These are phyloP conservation scores for Tribolium madens DNA, from an alignment of 1,140 invertebrate genomes.

Conservation along the genomic window DNA sequence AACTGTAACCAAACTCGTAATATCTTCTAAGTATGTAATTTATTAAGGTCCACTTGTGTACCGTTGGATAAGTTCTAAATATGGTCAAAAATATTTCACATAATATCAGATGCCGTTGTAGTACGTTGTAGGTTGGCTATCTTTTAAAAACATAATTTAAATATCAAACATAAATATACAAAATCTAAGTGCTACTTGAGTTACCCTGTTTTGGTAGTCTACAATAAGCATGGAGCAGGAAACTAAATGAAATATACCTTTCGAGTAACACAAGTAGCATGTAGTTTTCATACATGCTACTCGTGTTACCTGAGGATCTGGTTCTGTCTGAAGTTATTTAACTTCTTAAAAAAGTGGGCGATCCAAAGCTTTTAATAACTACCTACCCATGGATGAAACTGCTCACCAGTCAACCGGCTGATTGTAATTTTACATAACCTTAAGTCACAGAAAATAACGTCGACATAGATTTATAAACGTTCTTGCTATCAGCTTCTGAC, in stretches of 20 bases:
- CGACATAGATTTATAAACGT: slow-evolving; percentile 40
- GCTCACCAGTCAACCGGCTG: slow-evolving; percentile 39
- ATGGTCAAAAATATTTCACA: neutral
- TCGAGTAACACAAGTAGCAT: slow-evolving; percentile 57
- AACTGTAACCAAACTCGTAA: slow-evolving; percentile 39
- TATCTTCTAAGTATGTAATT: slow-evolving; percentile 24
- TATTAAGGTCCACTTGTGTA: slow-evolving; percentile 12
- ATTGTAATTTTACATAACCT: slow-evolving; percentile 38
- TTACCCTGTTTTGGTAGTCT: neutral
- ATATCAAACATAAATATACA: neutral
- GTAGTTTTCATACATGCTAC: slow-evolving; percentile 55
- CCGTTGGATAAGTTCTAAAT: neutral
- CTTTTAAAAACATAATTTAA: neutral
- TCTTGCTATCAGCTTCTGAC: slow-evolving; percentile 22
- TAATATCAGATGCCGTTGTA: too few relatives aligned
- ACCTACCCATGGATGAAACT: slow-evolving; percentile 51
- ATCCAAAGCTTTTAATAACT: slow-evolving; percentile 56
- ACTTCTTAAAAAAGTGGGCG: slow-evolving; percentile 54
- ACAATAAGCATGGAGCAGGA: neutral
- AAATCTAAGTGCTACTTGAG: slow-evolving; percentile 10
- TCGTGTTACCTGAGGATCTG: slow-evolving; percentile 55
- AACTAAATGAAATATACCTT: slow-evolving; percentile 36
- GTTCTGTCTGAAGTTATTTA: slow-evolving; percentile 44
- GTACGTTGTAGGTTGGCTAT: neutral
- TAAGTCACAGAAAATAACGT: slow-evolving; percentile 39